Evolutionary conservation across 2,113 vertebrate species (phyloP).

Genomic region (Genyomyrus donnyi): DNA sequence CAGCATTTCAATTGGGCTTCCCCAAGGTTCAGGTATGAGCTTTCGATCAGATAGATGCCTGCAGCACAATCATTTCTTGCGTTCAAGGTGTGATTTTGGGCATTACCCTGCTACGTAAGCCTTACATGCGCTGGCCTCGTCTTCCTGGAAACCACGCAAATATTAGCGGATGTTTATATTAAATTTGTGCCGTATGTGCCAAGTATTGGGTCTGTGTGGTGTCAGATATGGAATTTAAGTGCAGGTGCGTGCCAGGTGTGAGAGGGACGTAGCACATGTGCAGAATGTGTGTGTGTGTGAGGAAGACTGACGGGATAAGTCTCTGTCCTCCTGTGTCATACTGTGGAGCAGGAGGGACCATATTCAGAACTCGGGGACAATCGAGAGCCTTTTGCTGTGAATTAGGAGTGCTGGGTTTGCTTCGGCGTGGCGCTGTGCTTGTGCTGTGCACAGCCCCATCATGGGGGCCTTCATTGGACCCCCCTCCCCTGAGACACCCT

Average conservation of each 20-base stretch:
- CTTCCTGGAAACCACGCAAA: constrained; percentile 25
- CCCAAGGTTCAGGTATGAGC: background rate
- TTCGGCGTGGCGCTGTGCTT: background rate
- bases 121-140: background rate
- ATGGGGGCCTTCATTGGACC: background rate
- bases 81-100: background rate
- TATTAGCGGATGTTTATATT: constrained; percentile 10
- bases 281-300: background rate
- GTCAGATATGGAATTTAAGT: background rate
- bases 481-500: background rate
- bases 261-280: background rate
- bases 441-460: background rate
- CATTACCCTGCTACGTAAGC: background rate
- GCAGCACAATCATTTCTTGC: background rate
- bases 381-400: background rate
- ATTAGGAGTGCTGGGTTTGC: background rate
- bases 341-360: background rate
- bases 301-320: background rate
- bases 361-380: background rate
- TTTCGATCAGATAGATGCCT: background rate
- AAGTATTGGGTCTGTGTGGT: background rate
- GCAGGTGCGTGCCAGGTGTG: background rate
- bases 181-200: background rate
- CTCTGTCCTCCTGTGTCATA: background rate
- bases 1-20: background rate